phyloP scores from a whole-genome alignment of 2,797 vertebrate genomes.

The Myotis myotis region DNA sequence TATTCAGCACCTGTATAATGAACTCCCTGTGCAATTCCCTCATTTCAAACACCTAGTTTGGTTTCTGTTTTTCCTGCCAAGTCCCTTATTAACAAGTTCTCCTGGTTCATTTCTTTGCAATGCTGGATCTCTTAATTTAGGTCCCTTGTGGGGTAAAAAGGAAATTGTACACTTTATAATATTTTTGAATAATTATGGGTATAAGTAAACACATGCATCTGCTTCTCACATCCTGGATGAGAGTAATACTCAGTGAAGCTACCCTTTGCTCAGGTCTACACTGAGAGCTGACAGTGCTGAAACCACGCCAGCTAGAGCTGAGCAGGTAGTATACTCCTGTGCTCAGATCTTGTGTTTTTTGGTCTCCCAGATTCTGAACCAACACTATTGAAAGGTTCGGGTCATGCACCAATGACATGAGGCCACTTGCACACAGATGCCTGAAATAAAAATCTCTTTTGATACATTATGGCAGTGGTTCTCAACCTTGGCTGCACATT shows the following conservation, averaged over 20 bases:
- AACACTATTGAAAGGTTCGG: background rate
- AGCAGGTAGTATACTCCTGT: rapidly evolving
- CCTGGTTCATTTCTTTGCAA: background rate
- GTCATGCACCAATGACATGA: no score
- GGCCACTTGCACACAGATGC: no score
- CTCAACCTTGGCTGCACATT: no score
- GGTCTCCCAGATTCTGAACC: background rate
- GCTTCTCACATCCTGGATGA: background rate
- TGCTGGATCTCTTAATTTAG: background rate
- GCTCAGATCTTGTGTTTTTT: background rate
- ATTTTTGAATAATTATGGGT: background rate
- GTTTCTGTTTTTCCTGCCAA: background rate
- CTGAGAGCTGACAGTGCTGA: background rate
- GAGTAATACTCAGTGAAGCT: background rate
- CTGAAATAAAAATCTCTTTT: no score
- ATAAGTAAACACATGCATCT: background rate
- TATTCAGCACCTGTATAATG: background rate
- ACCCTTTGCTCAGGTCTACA: background rate
- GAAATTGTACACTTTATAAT: background rate
- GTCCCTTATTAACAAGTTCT: background rate
- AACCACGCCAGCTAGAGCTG: rapidly evolving
- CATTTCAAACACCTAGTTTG: background rate
- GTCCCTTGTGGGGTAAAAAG: background rate
- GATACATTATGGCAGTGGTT: no score
- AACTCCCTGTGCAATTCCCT: background rate